A percentile compares a stretch with the other conserved stretches of the same genome.
phyloP scores from a whole-genome alignment of 2,113 vertebrate genomes.

The Cyanistes caeruleus region DNA sequence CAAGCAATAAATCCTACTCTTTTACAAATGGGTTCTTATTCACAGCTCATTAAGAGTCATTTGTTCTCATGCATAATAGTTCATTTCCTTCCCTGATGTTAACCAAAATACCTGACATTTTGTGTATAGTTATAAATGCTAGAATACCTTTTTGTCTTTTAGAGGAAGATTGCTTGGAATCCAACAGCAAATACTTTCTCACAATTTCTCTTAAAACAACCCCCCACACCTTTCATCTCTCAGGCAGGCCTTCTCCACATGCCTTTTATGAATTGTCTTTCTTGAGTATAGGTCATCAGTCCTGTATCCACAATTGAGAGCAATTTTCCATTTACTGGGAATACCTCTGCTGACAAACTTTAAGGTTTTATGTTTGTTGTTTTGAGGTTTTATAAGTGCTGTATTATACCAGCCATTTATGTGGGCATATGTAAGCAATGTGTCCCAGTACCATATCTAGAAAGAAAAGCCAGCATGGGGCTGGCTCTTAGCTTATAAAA shows the following conservation, averaged over 20 bases:
- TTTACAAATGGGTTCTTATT: slow-evolving; percentile 1
- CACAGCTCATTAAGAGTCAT: not conserved
- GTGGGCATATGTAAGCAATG: not conserved
- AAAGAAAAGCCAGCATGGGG: not conserved
- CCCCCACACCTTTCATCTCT: not conserved
- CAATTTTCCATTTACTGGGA: not conserved
- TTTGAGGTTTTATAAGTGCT: not conserved
- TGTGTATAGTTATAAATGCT: not conserved
- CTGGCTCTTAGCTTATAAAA: not conserved
- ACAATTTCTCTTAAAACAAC: not conserved
- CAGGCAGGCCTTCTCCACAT: not conserved
- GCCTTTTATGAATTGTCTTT: not conserved
- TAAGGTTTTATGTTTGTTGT: not conserved
- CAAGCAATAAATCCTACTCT: not conserved
- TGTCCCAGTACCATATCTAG: not conserved
- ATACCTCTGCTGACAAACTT: not conserved
- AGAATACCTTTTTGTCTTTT: not conserved
- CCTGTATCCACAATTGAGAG: not conserved
- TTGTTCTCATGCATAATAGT: not conserved
- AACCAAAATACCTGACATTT: not conserved
- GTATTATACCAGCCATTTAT: not conserved
- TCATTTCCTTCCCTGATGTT: not conserved
- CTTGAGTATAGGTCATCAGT: not conserved
- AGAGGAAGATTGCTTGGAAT: not conserved
- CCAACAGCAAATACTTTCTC: not conserved